Conservation (phyloP, 2,888 invertebrate genomes). For the Formica aserva region DNA sequence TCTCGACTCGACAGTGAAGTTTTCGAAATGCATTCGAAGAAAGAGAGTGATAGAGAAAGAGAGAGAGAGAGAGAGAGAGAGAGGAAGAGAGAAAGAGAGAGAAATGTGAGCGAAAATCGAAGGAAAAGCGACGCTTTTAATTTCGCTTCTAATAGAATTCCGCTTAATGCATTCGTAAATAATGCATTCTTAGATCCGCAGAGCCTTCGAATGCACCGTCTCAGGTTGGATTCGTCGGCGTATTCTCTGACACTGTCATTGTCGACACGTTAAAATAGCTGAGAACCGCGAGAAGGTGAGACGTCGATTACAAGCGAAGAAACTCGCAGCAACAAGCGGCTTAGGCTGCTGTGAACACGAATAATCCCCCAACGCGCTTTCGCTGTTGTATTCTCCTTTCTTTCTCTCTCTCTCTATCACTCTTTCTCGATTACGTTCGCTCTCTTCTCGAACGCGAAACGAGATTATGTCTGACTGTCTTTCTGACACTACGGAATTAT, state of each 20-base stretch:
- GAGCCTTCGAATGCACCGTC: neutral
- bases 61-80: neutral
- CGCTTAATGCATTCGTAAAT: constrained; percentile 68
- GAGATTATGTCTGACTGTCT: constrained; percentile 42
- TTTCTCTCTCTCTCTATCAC: neutral
- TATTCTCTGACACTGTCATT: constrained; percentile 12
- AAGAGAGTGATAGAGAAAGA: neutral
- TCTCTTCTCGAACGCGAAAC: constrained; percentile 39
- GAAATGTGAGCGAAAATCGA: constrained; percentile 38
- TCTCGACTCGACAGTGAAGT: constrained; percentile 28
- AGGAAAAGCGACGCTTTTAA: constrained; percentile 61
- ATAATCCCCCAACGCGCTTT: constrained; percentile 15
- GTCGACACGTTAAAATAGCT: constrained; percentile 47
- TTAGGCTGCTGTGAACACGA: constrained; percentile 33
- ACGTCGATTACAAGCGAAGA: constrained; percentile 48
- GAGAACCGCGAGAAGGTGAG: constrained; percentile 17
- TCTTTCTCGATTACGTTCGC: constrained; percentile 25
- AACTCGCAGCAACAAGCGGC: constrained; percentile 36
- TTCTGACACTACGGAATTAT: constrained; percentile 53
- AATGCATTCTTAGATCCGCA: constrained; percentile 65
- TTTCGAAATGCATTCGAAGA: constrained; percentile 44
- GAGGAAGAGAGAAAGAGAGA: neutral
- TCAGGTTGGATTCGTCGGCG: neutral
- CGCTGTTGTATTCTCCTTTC: neutral
- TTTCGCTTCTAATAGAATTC: constrained; percentile 62